phyloP scores from a whole-genome alignment of 2,797 vertebrate species.

The Neosilurus mollespiculum region DNA sequence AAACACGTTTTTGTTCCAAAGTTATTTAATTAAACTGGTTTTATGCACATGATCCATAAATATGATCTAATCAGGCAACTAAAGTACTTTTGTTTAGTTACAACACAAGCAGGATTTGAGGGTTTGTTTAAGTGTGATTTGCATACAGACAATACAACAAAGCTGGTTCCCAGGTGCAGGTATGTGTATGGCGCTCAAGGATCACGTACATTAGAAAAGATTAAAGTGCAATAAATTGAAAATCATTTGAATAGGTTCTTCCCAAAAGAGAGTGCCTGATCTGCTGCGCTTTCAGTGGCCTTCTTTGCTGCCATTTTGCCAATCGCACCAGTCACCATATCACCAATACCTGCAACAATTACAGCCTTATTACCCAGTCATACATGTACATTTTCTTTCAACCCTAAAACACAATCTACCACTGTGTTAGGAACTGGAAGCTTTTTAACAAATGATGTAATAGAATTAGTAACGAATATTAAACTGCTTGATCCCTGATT shows the following conservation, averaged over 20 bases:
- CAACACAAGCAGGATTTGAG: not conserved
- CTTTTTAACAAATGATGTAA: not conserved
- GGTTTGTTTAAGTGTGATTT: no score
- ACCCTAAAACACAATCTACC: not conserved
- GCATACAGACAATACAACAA: not conserved
- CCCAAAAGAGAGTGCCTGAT: constrained; percentile 12
- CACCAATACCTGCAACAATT: constrained; percentile 30
- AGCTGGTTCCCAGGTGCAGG: not conserved
- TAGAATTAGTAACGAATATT: not conserved
- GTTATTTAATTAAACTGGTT: not conserved
- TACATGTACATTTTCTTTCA: not conserved
- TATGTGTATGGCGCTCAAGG: not conserved
- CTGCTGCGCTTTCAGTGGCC: constrained; percentile 35
- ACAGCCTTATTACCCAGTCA: not conserved
- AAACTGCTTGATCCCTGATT: not conserved
- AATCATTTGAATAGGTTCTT: constrained; percentile 42
- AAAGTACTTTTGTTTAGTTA: constrained; percentile 9
- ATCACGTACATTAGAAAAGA: not conserved
- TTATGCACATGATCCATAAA: not conserved
- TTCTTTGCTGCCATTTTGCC: constrained; percentile 42
- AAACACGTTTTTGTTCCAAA: constrained; percentile 15
- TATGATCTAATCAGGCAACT: not conserved
- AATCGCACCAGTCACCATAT: not conserved
- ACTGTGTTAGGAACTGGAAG: not conserved
- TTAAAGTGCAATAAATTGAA: not conserved